These are phyloP conservation scores for Lochmaea capreae DNA, from an alignment of 2,888 invertebrate species.

Conservation along the genomic window DNA sequence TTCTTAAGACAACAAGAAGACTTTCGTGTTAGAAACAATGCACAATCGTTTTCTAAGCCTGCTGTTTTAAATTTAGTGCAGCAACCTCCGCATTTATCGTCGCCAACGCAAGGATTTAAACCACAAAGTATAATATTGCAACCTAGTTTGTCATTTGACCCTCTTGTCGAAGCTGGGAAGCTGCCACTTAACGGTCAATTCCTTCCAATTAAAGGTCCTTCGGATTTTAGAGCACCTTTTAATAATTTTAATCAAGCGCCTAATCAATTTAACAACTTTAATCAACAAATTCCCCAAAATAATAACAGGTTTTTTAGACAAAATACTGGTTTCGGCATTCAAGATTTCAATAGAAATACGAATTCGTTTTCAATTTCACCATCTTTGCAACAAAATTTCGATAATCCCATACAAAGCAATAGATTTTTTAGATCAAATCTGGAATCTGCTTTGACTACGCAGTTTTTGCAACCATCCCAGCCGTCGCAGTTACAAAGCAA, in stretches of 20 bases:
- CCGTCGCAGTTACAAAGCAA: conserved; percentile 17
- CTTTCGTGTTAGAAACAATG: conserved; percentile 62
- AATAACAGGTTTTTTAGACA: conserved; percentile 60
- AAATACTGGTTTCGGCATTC: conserved; percentile 53
- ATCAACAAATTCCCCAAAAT: conserved; percentile 31
- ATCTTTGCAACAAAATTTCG: conserved; percentile 41
- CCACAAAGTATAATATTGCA: conserved; percentile 64
- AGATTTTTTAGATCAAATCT: conserved; percentile 48
- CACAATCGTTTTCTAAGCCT: conserved; percentile 55
- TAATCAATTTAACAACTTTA: conserved; percentile 29
- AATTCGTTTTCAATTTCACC: conserved; percentile 48
- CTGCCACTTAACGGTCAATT: conserved; percentile 63
- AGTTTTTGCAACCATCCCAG: conserved; percentile 31
- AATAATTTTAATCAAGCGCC: conserved; percentile 42
- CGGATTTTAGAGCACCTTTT: conserved; percentile 55
- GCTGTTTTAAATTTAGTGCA: conserved; percentile 25
- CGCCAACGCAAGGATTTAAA: conserved; percentile 16
- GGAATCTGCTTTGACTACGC: conserved; percentile 38
- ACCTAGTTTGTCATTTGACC: conserved; percentile 66
- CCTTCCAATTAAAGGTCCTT: conserved; percentile 60
- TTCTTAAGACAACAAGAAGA: conserved; percentile 67
- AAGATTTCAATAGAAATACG: conserved; percentile 27
- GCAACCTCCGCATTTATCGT: conserved; percentile 19
- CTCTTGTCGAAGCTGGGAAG: conserved; percentile 52
- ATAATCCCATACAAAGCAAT: conserved; percentile 31